Percentiles rank a stretch among this genome's conserved stretches.
phyloP scores from a whole-genome alignment of 2,113 vertebrate genomes.

The Nematolebias whitei region DNA sequence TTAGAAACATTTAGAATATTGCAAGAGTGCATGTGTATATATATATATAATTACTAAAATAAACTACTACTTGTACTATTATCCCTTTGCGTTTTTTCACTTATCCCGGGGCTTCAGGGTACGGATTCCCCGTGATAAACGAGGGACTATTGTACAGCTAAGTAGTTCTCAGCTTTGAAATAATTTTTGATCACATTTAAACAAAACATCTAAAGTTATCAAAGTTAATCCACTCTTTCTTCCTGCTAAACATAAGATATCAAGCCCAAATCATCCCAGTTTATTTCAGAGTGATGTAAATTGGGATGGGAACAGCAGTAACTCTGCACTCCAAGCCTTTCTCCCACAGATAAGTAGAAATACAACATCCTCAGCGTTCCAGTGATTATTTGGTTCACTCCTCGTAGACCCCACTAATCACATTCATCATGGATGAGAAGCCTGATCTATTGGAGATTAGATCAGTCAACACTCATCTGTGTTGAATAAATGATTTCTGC shows the following conservation, averaged over 20 bases:
- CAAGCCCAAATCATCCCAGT: slow-evolving; percentile 4
- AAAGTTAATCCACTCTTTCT: neutral
- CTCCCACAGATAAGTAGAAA: slow-evolving; percentile 29
- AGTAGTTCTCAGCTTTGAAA: neutral
- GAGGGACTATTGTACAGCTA: no score
- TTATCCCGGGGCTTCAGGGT: no score
- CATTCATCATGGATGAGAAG: slow-evolving; percentile 66
- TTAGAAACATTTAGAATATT: no score
- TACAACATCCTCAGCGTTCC: slow-evolving; percentile 41
- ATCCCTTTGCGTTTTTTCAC: no score
- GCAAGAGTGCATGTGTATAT: no score
- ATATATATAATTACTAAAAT: no score
- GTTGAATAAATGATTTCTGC: slow-evolving; percentile 61
- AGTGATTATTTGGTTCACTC: slow-evolving; percentile 62
- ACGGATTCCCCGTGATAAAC: no score
- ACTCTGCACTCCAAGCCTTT: slow-evolving; percentile 25
- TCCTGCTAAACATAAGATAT: neutral
- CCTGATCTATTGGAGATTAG: slow-evolving; percentile 70
- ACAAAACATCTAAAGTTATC: neutral
- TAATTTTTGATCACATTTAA: slow-evolving; percentile 6
- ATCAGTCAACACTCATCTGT: slow-evolving; percentile 66
- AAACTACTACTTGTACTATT: no score
- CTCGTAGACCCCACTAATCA: slow-evolving; percentile 61
- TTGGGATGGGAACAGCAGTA: neutral
- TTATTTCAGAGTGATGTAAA: slow-evolving; percentile 8